A percentile compares a stretch with the other conserved stretches of the same genome.
These are phyloP conservation scores for Catocala sponsa DNA, from an alignment of 2,888 invertebrate species.

Conservation along the genomic window DNA sequence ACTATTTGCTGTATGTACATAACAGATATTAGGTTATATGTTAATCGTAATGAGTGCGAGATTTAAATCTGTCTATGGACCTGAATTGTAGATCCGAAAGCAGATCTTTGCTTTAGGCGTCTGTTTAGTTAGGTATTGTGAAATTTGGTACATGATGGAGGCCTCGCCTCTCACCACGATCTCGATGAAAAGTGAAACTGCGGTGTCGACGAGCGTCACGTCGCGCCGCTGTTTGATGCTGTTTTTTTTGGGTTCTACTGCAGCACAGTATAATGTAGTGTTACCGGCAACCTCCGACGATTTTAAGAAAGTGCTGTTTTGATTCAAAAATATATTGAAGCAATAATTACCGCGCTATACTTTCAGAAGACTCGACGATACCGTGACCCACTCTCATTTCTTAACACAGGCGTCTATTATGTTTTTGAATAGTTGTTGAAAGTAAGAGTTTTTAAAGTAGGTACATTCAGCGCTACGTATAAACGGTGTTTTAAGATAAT, in stretches of 20 bases:
- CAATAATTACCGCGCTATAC: slow-evolving; percentile 28
- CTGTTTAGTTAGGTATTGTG: slow-evolving; percentile 78
- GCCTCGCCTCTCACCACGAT: slow-evolving; percentile 84
- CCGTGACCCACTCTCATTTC: slow-evolving; percentile 14
- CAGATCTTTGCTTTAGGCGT: slow-evolving; percentile 65
- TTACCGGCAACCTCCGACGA: slow-evolving; percentile 19
- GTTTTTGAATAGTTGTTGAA: slow-evolving; percentile 27
- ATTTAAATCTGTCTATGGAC: slow-evolving; percentile 31
- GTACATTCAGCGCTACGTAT: slow-evolving; percentile 22
- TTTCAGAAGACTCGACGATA: slow-evolving; percentile 21
- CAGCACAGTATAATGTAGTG: slow-evolving; percentile 60
- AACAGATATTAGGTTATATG: background rate
- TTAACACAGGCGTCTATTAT: slow-evolving; percentile 12
- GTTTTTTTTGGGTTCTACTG: slow-evolving; percentile 81
- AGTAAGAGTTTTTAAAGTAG: slow-evolving; percentile 32
- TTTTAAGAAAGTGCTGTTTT: slow-evolving; percentile 52
- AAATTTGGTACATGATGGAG: slow-evolving; percentile 82
- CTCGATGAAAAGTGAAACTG: slow-evolving; percentile 87
- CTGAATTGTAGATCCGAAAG: slow-evolving; percentile 56
- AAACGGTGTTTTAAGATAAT: slow-evolving; percentile 18
- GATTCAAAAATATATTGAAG: slow-evolving; percentile 22
- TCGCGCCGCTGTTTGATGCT: slow-evolving; percentile 71
- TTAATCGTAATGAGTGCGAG: slow-evolving; percentile 4
- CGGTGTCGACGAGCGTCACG: slow-evolving; percentile 78
- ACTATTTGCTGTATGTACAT: too few species aligned